Evolutionary conservation across 2,797 vertebrate genomes (phyloP), one percentile per base, ranked within the genome.

Genomic region (Hippoglossus hippoglossus): DNA sequence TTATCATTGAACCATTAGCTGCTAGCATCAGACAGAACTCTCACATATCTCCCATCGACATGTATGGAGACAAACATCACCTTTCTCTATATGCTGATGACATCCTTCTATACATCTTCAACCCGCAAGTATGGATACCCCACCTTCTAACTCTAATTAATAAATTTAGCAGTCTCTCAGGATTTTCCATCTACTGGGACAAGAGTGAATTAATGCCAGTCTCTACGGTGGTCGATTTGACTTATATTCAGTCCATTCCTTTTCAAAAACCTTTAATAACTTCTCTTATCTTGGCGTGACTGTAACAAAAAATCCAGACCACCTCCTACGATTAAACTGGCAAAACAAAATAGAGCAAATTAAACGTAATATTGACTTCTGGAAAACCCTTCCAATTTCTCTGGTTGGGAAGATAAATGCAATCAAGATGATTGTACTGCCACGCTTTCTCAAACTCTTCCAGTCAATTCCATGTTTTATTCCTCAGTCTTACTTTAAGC

Each of bases 351-450:
- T 46, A 31, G 26, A 28, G 26, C 26, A 28, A 22, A 28, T 8
- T 28, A 57, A 50, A 13, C 31, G 22, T 12, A 51, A 3, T 51
- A 51, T 24, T 12, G 1, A 57, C 1, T 58, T 16, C 7, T 58
- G 34, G 56, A 58, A 58, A 12, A 49, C 26, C 26, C 5, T 28
- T 28, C 26, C 26, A 28, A 28, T 28, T 28, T 6, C 26, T 28
- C 26, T 5, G 26, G 5, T 28, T 28, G 26, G 26, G 12, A 55
- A 56, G 39, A 66, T 66, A 5, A 66, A 66, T 6, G 13, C 39
- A 47, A 47, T 64, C 7, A 53, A 53, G 22, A 53, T 64, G 34
- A 15, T 66, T 4, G 46, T 15, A n/a, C 12, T 63, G 15, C 62
- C 16, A 3, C 4, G 5, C 3, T 28, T 64, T 66, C 12, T 24